Evolutionary conservation across 2,113 vertebrate genomes (phyloP).

Genomic region (Polyodon spathula): DNA sequence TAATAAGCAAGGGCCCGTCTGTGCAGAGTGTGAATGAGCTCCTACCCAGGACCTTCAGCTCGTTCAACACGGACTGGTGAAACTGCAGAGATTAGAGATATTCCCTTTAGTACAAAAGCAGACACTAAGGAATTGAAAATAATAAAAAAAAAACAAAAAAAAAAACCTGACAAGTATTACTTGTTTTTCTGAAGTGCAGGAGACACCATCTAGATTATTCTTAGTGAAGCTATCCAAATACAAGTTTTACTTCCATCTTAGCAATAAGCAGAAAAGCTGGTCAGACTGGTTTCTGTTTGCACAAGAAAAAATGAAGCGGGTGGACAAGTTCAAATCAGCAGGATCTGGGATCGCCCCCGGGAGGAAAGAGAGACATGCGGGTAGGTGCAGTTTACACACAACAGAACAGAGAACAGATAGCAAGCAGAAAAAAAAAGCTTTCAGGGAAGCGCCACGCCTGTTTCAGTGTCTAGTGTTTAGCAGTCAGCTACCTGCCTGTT

Average conservation of each 20-base stretch:
- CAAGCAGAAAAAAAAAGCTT: slow-evolving; percentile 29
- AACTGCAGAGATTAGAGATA: slow-evolving; percentile 53
- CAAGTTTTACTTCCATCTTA: neutral
- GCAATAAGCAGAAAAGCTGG: neutral
- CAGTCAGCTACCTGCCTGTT: slow-evolving; percentile 8
- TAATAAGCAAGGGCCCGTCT: slow-evolving; percentile 75
- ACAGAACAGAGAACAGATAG: slow-evolving; percentile 14
- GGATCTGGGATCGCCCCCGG: slow-evolving; percentile 22
- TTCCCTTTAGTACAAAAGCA: neutral
- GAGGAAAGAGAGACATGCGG: slow-evolving; percentile 4
- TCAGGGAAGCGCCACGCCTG: no score
- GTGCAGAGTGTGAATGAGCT: slow-evolving; percentile 80
- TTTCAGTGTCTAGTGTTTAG: slow-evolving; percentile 22
- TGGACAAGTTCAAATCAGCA: slow-evolving; percentile 18
- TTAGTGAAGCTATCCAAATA: neutral
- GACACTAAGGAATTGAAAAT: slow-evolving; percentile 8
- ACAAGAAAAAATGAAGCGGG: neutral
- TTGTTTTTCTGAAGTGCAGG: no score
- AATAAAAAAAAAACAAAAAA: neutral
- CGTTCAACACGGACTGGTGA: slow-evolving; percentile 75
- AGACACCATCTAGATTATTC: no score
- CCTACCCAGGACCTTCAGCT: slow-evolving; percentile 74
- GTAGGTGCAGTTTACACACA: neutral
- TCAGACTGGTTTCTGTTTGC: slow-evolving; percentile 12
- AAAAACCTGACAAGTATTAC: neutral